These are phyloP conservation scores for Diorhabda elongata DNA, from an alignment of 1,140 invertebrate species.

Conservation along the genomic window DNA sequence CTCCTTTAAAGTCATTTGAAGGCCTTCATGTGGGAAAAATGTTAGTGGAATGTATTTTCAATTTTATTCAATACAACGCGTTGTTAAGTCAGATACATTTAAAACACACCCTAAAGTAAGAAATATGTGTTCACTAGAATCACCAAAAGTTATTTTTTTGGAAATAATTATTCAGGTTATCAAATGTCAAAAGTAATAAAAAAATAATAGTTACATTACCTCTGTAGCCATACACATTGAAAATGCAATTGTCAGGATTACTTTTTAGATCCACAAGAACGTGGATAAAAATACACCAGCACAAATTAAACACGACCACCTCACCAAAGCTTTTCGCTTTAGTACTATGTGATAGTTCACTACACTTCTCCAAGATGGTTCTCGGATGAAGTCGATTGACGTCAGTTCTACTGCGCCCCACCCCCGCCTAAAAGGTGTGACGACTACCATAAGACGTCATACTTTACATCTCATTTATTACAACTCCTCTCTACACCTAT, in stretches of 20 bases:
- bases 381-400: constrained; percentile 31
- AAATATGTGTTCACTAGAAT: no score
- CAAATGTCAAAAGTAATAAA: neutral
- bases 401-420: constrained; percentile 23
- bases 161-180: neutral
- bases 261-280: constrained; percentile 30
- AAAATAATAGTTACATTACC: constrained; percentile 46
- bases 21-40: no score
- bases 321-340: constrained; percentile 26
- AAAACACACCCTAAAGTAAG: no score
- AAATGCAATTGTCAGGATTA: constrained; percentile 49
- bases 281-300: constrained; percentile 29
- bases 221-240: constrained; percentile 63
- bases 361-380: constrained; percentile 34
- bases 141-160: neutral
- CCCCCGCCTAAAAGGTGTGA: constrained; percentile 6
- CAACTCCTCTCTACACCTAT: no score
- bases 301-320: constrained; percentile 12
- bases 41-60: no score
- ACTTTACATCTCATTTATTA: neutral
- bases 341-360: constrained; percentile 16
- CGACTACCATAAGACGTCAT: constrained; percentile 6
- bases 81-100: no score
- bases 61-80: no score
- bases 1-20: no score